Evolutionary conservation across 1,140 invertebrate genomes (phyloP).

Genomic region (Glomeris maerens): DNA sequence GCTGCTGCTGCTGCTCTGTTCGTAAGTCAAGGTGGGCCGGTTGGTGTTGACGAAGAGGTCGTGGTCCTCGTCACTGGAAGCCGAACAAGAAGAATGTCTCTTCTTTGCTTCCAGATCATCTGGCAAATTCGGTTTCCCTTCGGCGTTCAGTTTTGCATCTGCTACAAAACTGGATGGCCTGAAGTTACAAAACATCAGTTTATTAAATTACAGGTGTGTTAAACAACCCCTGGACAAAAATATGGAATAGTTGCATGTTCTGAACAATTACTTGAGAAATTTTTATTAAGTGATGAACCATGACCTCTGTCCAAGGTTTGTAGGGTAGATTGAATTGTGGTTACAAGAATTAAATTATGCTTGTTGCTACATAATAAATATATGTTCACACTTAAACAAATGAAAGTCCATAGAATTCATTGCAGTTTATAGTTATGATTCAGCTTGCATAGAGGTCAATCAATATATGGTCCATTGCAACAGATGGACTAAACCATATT

Average conservation of each 20-base stretch:
- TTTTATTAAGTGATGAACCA: too few species aligned
- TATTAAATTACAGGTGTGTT: background rate
- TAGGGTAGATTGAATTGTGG: too few species aligned
- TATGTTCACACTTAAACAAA: too few species aligned
- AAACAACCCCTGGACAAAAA: background rate
- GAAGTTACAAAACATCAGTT: background rate
- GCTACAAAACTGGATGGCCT: background rate
- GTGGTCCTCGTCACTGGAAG: background rate
- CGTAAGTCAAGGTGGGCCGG: background rate
- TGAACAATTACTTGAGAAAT: too few species aligned
- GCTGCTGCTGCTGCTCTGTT: background rate
- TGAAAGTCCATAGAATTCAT: too few species aligned
- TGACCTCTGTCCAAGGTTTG: too few species aligned
- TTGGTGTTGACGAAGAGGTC: conserved; percentile 2
- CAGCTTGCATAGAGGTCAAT: too few species aligned
- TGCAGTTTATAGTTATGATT: too few species aligned
- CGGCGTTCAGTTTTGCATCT: background rate
- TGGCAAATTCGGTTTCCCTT: background rate
- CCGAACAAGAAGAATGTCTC: too few species aligned
- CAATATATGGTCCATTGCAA: too few species aligned
- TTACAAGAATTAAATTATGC: too few species aligned
- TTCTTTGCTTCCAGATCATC: background rate
- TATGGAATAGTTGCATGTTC: background rate
- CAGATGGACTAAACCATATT: background rate
- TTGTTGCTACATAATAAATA: too few species aligned